Percentiles rank a stretch among this genome's conserved stretches.
Evolutionary conservation across 2,113 vertebrate genomes (phyloP).

Genomic region (Cichladusa arquata): DNA sequence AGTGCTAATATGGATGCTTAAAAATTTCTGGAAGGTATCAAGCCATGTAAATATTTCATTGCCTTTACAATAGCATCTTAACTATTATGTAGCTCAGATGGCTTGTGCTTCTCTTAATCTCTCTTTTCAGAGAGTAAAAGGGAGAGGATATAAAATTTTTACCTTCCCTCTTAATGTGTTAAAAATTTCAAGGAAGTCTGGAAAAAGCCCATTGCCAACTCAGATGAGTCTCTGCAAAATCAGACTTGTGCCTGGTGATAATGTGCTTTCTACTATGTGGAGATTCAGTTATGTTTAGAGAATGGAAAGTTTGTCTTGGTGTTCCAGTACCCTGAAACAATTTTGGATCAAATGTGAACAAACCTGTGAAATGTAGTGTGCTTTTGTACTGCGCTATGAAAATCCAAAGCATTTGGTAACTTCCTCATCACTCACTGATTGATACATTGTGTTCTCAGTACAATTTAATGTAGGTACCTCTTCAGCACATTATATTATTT

Average conservation of each 20-base stretch:
- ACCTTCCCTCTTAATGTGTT: background rate
- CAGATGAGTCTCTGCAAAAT: background rate
- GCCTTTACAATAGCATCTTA: background rate
- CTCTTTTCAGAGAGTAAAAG: background rate
- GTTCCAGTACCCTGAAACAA: background rate
- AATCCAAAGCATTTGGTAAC: background rate
- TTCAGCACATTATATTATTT: background rate
- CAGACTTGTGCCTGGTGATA: background rate
- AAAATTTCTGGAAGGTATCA: background rate
- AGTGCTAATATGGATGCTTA: background rate
- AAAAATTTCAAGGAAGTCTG: background rate
- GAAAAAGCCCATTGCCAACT: background rate
- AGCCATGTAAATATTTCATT: background rate
- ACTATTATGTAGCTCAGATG: background rate
- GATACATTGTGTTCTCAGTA: background rate
- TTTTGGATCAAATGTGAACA: background rate
- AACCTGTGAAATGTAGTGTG: background rate
- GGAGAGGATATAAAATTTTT: background rate
- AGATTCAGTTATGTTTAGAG: background rate
- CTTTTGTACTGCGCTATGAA: accelerated
- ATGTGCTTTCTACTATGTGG: background rate
- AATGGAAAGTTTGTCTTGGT: background rate
- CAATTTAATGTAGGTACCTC: background rate
- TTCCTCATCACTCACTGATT: background rate
- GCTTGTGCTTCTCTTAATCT: background rate